phyloP scores from a whole-genome alignment of 2,113 vertebrate genomes.

The Pelusios castaneus region DNA sequence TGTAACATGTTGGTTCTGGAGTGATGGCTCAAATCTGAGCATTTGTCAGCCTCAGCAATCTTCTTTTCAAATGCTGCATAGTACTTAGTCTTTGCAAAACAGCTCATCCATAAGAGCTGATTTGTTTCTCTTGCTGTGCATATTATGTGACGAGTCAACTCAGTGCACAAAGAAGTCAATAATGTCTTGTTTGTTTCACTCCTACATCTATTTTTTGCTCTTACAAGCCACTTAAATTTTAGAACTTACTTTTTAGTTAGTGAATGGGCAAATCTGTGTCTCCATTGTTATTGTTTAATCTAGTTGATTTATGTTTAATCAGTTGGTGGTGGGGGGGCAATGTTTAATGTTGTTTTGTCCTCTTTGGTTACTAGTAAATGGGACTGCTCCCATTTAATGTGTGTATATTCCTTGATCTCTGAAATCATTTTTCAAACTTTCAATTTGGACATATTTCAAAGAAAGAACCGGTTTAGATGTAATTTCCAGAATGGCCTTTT shows the following conservation, averaged over 20 bases:
- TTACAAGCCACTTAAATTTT: not conserved
- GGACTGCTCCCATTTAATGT: not conserved
- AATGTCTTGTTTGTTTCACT: not conserved
- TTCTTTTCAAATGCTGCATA: not conserved
- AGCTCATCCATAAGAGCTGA: not conserved
- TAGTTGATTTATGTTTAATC: not conserved
- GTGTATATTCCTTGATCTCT: not conserved
- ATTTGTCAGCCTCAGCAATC: not conserved
- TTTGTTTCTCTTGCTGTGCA: not conserved
- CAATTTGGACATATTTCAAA: not conserved
- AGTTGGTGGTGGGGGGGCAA: not conserved
- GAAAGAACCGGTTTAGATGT: not conserved
- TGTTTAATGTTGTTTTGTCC: not conserved
- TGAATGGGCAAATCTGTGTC: not conserved
- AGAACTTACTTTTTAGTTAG: not conserved
- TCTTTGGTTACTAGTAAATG: not conserved
- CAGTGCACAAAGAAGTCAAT: not conserved
- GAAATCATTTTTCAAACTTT: not conserved
- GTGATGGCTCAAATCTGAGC: not conserved
- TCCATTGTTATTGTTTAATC: not conserved
- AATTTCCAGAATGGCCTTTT: not conserved
- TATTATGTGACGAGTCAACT: not conserved
- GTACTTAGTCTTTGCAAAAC: not conserved
- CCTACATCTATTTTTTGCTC: not conserved
- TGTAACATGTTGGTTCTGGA: not conserved